Percentiles rank a stretch among this genome's conserved stretches.
Conservation (phyloP, 2,888 invertebrate genomes). For the Trissolcus brochymenae region DNA sequence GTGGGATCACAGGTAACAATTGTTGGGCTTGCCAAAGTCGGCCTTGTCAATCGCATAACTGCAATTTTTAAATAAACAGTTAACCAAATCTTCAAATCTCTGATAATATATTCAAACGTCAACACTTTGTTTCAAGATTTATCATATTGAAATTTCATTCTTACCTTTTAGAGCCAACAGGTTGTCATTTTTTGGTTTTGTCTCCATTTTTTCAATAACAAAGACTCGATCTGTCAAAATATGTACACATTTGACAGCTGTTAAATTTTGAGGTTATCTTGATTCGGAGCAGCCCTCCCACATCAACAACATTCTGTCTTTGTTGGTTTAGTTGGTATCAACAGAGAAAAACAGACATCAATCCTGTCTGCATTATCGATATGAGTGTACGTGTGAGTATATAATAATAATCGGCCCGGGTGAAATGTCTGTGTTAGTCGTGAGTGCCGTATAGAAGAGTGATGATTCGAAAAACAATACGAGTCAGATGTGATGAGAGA, state of each 20-base stretch:
- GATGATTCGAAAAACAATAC: constrained; percentile 5
- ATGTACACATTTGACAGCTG: background rate
- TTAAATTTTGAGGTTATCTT: constrained; percentile 3
- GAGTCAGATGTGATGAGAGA: background rate
- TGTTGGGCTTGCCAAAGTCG: constrained; percentile 86
- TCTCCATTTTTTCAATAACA: constrained; percentile 77
- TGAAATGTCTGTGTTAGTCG: no score
- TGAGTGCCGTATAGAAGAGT: background rate
- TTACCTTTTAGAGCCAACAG: constrained; percentile 80
- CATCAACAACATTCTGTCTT: background rate
- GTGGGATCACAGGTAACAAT: constrained; percentile 90
- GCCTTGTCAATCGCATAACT: constrained; percentile 97
- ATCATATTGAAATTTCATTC: background rate
- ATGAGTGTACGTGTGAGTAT: no score
- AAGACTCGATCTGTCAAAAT: background rate
- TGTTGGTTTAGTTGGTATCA: no score
- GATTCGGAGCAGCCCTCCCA: background rate
- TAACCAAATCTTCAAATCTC: background rate
- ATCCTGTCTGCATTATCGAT: background rate
- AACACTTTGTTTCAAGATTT: no score
- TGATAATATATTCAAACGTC: no score
- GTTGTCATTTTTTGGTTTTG: constrained; percentile 81
- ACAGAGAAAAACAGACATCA: no score
- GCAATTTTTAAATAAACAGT: constrained; percentile 1
- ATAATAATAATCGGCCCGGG: no score